phyloP scores from a whole-genome alignment of 2,797 vertebrate species.

The Gymnothorax javanicus region DNA sequence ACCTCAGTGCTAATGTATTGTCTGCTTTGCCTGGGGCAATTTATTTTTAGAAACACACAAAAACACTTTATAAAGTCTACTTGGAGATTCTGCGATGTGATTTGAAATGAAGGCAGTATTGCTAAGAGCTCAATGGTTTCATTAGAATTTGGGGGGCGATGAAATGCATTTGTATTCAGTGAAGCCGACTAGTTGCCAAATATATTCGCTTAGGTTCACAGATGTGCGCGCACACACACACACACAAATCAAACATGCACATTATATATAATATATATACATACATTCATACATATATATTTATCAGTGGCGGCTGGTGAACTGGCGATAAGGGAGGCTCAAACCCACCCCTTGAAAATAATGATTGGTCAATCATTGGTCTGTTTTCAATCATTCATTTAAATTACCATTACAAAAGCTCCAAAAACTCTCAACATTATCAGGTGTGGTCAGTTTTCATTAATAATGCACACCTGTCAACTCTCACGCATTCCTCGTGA shows the following conservation, averaged over 20 bases:
- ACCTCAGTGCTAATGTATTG: conserved; percentile 32
- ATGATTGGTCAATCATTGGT: too few species aligned
- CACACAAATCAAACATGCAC: background rate
- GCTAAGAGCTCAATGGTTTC: background rate
- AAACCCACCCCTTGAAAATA: too few species aligned
- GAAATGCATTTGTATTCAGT: background rate
- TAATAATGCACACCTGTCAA: too few species aligned
- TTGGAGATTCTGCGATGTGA: background rate
- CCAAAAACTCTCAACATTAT: too few species aligned
- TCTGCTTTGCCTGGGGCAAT: conserved; percentile 20
- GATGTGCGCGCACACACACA: background rate
- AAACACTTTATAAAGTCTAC: background rate
- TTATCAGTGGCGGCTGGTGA: too few species aligned
- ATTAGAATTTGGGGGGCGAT: background rate
- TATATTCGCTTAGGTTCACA: background rate
- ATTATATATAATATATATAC: too few species aligned
- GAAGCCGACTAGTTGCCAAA: background rate
- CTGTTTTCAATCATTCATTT: too few species aligned
- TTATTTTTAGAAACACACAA: conserved; percentile 25
- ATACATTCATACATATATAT: too few species aligned
- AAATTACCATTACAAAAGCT: too few species aligned
- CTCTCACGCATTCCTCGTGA: too few species aligned
- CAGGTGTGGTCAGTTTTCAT: too few species aligned
- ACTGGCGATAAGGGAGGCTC: too few species aligned
- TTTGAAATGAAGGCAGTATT: conserved; percentile 15